Base-by-base conservation (phyloP, 2,113 vertebrate genomes). In the Natator depressus region DNA sequence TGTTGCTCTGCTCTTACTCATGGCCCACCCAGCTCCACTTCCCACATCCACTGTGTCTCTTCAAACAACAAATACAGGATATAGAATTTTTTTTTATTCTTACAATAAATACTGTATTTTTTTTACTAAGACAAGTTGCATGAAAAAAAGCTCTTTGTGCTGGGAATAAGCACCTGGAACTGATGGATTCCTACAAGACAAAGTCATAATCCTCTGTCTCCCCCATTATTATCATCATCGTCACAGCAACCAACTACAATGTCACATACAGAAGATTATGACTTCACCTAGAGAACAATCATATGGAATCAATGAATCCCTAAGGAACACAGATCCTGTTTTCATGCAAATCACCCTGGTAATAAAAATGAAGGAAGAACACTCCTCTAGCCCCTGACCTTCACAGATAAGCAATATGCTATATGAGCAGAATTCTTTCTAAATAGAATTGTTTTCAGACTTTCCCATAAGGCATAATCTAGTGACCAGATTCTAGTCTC, bases 351-450 rank as follows among this genome's bases (percentile, higher is more conserved):
- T 93, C 59, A 62, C 31, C 27, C 57, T 79, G 84, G 69, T 94
- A 94, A 97, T 94, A 94, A 96, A 97, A 98, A 95, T 94, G 85
- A 93, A 93, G 80, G 49, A n/a, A 92, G 85, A 91, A 38, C 6
- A 95, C 4, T 65, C 31, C 14, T 14, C 31, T 27, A 27, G 5
- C 29, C 27, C 12, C 57, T 82, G 89, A 96, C 91, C 80, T n/a
- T 59, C 91, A 76, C 1, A 1, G 27, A 95, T 96, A 95, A n/a
- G 7, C 46, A 8, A 3, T 31, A 38, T 49, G 75, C 85, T 80
- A 78, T 62, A 93, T 25, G 50, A 90, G 54, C 54, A 96, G 87
- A 86, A 93, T 62, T 91, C 89, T 89, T 91, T 82, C 11, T 6
- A 76, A 85, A 72, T 2, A 88, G 59, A 80, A 89, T 12, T 93